Base-by-base conservation (phyloP, 2,797 vertebrate genomes). In the Holocentrus rufus region DNA sequence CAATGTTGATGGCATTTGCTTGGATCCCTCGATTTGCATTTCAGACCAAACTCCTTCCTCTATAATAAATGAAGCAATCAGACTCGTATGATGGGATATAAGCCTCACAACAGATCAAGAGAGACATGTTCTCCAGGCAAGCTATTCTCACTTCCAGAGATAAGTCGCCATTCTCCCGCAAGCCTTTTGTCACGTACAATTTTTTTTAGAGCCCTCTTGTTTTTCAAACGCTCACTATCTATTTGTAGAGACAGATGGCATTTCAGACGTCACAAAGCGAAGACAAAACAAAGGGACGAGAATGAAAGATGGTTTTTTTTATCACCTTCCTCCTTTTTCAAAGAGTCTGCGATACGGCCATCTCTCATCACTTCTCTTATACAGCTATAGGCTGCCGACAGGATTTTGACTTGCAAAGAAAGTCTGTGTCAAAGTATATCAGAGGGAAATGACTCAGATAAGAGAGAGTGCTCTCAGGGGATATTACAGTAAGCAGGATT, bases 11-110 rank as follows among this genome's bases (percentile, higher is more conserved):
- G 79, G 65, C 77, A 85, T 81, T 85, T 74, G 54, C 31, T 31
- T 11, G 25, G 58, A 80, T 72, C 69, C 66, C 72, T 58, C 50
- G 42, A 79, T 79, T 85, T 72, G 49, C 84, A 81, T 81, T 82
- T 80, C 72, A 84, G 52, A 73, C 25, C 34, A 49, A 39, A 72
- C 20, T 39, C 22, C 69, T 59, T 56, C 42, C 70, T 56, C 46
- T 31, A 22, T 34, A 62, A 67, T 20, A 68, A 71, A 31, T 23
- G 61, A 72, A 49, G 64, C 34, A 25, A 56, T 59, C 55, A 76
- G 61, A 74, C 60, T 69, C 65, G 55, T 14, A 44, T 6, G 30
- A 67, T 15, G 36, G 65, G 61, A 81, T 72, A 61, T 49, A 39
- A 27, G 54, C 42, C 63, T 68, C 42, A 59, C 20, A 55, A 47